Base-by-base conservation (phyloP, 2,113 vertebrate genomes). In the Perca fluviatilis region DNA sequence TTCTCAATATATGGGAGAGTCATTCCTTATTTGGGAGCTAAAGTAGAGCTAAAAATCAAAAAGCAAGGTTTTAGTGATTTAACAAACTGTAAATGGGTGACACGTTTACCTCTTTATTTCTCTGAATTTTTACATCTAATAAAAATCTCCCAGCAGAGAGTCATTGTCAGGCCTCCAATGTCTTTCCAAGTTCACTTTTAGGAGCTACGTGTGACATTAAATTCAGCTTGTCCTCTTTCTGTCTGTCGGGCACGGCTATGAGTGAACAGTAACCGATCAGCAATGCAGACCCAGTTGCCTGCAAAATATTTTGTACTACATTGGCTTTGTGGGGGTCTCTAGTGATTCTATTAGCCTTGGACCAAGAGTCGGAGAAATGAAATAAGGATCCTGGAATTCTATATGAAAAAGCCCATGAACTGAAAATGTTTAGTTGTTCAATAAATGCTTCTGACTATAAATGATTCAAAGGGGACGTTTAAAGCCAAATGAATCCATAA, bases 141-240 rank as follows among this genome's bases (percentile, higher is more conserved):
- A 47, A 23, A 60, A 49, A 66, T 5, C 30, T 43, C 30, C 18
- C 49, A 49, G 25, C 27, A 70, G 27, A 14, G 19, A 67, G 40
- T 21, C 27, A 6, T 50, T 49, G n/a, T 19, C 49, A 27, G 60
- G 43, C 49, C 61, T 36, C 19, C 5, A 2, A 2, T 27, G 16
- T 74, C 62, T 74, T n/a, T 40, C 33, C 27, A 54, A 33, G 46
- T 47, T 43, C 16, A 54, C 49, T 64, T 67, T n/a, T 8, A 53
- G 1, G 25, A 66, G 63, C 16, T 6, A 3, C 51, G 47, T 67
- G 10, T 57, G 46, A 73, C 62, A 51, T 25, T 46, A 61, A 4
- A 27, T 47, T 6, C 33, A 30, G 56, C 58, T 6, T 4, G 61
- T 62, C 63, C 25, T 67, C 47, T 12, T 23, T 61, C 56, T 49